phyloP scores from a whole-genome alignment of 2,888 invertebrate genomes.

The Quadriops clusia region DNA sequence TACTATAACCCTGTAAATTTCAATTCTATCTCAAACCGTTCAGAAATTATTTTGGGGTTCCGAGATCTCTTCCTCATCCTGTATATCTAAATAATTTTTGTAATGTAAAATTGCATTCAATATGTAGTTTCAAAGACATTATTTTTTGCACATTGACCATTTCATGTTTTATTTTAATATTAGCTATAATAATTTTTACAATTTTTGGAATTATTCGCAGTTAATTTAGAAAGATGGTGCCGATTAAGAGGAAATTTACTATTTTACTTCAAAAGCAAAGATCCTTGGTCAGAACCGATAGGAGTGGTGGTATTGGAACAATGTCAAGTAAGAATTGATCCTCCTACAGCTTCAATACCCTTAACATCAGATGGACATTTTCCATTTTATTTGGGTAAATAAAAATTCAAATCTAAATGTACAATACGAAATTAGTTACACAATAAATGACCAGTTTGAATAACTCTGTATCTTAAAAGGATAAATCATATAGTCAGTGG shows the following conservation, averaged over 20 bases:
- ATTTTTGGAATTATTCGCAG: conserved; percentile 44
- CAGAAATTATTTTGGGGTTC: too few species aligned
- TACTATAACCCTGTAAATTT: too few species aligned
- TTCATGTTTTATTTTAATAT: conserved; percentile 1
- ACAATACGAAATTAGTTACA: too few species aligned
- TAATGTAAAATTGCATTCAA: too few species aligned
- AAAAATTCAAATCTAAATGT: conserved; percentile 6
- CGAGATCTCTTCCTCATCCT: too few species aligned
- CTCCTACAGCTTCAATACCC: conserved; percentile 43
- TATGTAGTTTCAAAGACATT: too few species aligned
- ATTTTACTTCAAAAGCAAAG: conserved; percentile 84
- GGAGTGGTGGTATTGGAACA: conserved; percentile 84
- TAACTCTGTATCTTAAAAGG: too few species aligned
- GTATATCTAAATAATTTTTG: too few species aligned
- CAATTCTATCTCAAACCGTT: too few species aligned
- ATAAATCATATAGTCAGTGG: too few species aligned
- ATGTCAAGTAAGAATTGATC: conserved; percentile 63
- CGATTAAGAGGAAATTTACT: conserved; percentile 83
- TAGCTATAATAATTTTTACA: conserved; percentile 13
- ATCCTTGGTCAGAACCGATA: conserved; percentile 77
- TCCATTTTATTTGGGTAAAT: conserved; percentile 69
- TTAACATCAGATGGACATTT: conserved; percentile 59
- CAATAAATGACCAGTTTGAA: too few species aligned
- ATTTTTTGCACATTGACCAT: too few species aligned
- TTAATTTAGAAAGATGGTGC: conserved; percentile 76